Evolutionary conservation across 2,888 invertebrate species (phyloP).

Genomic region (Drosophila helvetica): DNA sequence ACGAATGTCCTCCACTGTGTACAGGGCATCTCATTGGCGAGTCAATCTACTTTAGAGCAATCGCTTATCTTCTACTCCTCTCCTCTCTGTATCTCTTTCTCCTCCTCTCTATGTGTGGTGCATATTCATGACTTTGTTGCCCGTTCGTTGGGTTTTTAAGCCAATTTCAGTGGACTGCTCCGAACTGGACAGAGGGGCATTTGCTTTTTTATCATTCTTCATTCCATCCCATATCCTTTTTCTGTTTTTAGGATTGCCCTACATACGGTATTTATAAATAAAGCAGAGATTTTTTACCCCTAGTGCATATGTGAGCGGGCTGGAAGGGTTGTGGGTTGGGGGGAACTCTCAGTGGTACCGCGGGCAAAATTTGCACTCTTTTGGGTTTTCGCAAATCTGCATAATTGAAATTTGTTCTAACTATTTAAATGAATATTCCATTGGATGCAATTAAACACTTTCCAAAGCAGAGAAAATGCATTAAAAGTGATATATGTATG

Average conservation of each 20-base stretch:
- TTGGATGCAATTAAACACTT: constrained; percentile 65
- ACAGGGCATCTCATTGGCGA: neutral
- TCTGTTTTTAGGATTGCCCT: constrained; percentile 44
- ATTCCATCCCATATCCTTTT: neutral
- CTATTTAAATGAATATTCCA: constrained; percentile 69
- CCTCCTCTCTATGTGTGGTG: constrained; percentile 36
- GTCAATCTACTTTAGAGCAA: neutral
- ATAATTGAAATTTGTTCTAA: constrained; percentile 68
- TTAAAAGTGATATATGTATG: constrained; percentile 51
- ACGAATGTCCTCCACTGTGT: neutral
- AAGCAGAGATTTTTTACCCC: constrained; percentile 48
- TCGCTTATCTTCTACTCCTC: neutral
- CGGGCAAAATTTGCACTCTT: constrained; percentile 19
- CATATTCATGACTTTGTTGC: constrained; percentile 77
- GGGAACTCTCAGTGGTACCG: constrained; percentile 21
- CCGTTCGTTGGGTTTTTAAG: constrained; percentile 72
- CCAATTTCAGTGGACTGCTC: constrained; percentile 65
- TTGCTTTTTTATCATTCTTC: constrained; percentile 34
- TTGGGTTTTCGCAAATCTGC: constrained; percentile 48
- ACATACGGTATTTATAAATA: constrained; percentile 62
- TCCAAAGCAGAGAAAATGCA: constrained; percentile 36
- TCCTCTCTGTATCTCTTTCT: neutral
- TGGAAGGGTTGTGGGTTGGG: constrained; percentile 2
- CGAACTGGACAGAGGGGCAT: constrained; percentile 5
- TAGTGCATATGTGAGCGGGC: constrained; percentile 3